phyloP scores from a whole-genome alignment of 2,888 invertebrate species.

The Netelia fuscicornis region DNA sequence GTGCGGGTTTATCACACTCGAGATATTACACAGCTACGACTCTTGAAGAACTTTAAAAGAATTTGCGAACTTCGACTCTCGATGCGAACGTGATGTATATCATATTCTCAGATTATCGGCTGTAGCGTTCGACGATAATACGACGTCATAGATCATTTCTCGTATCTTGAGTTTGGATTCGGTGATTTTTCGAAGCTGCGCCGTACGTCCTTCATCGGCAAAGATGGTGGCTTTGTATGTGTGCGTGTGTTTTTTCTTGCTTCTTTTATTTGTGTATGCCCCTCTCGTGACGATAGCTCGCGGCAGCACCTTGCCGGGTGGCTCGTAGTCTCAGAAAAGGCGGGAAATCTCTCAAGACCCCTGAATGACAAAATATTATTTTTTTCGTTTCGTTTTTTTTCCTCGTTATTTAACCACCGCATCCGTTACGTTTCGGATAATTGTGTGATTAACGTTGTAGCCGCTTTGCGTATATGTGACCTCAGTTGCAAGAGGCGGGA shows the following conservation, averaged over 20 bases:
- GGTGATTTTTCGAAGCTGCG: constrained; percentile 78
- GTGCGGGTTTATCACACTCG: constrained; percentile 70
- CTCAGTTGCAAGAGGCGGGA: constrained; percentile 70
- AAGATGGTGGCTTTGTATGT: constrained; percentile 80
- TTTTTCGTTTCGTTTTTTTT: not conserved
- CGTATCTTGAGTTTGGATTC: constrained; percentile 54
- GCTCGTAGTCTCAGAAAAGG: constrained; percentile 75
- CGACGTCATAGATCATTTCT: not conserved
- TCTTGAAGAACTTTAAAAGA: not conserved
- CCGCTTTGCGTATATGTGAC: constrained; percentile 6
- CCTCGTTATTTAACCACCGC: not conserved
- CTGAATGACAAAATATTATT: not conserved
- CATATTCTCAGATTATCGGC: not conserved
- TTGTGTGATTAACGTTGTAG: not conserved
- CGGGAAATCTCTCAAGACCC: constrained; percentile 76
- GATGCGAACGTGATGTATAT: not conserved
- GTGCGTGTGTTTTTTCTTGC: constrained; percentile 66
- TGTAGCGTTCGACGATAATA: not conserved
- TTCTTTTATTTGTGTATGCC: constrained; percentile 70
- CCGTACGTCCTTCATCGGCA: constrained; percentile 82
- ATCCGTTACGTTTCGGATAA: not conserved
- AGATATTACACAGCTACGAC: not conserved
- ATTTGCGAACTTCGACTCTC: not conserved
- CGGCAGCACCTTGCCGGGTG: constrained; percentile 70
- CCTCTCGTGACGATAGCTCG: constrained; percentile 70